These are phyloP conservation scores for Cartodere bifasciata DNA, from an alignment of 2,888 invertebrate species.

Conservation along the genomic window DNA sequence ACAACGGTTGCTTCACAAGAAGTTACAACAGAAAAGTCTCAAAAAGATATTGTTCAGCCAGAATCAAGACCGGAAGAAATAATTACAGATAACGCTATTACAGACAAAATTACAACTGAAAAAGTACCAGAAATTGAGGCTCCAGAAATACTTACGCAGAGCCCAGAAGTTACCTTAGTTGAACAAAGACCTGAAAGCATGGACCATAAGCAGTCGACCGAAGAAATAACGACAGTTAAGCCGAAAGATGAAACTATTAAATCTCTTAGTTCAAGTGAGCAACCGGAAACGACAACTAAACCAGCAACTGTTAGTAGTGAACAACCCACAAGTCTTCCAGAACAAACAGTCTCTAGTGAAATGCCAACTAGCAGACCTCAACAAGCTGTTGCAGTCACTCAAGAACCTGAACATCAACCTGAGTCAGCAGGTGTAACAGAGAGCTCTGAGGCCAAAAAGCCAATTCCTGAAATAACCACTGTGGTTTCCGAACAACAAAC, in stretches of 20 bases:
- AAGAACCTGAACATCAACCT: no score
- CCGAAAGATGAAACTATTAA: conserved; percentile 7
- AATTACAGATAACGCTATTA: conserved; percentile 1
- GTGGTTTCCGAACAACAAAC: conserved; percentile 4
- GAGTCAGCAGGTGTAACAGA: no score
- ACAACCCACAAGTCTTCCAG: no score
- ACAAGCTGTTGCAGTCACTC: no score
- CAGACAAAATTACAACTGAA: conserved; percentile 3
- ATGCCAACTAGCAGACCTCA: no score
- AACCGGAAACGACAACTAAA: not conserved
- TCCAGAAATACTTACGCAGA: not conserved
- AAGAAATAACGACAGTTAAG: conserved; percentile 13
- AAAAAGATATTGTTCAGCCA: no score
- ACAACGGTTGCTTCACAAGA: conserved; percentile 10
- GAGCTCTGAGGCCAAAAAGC: no score
- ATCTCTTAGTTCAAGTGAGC: not conserved
- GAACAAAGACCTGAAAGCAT: not conserved
- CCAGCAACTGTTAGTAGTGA: no score
- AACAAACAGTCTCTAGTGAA: no score
- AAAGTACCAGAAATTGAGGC: not conserved
- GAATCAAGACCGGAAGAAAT: conserved; percentile 13
- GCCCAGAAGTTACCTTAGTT: not conserved
- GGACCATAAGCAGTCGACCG: conserved; percentile 8
- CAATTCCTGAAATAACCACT: not conserved
- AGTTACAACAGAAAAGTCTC: conserved; percentile 10